phyloP scores from a whole-genome alignment of 2,113 vertebrate genomes.

The Oplegnathus fasciatus region DNA sequence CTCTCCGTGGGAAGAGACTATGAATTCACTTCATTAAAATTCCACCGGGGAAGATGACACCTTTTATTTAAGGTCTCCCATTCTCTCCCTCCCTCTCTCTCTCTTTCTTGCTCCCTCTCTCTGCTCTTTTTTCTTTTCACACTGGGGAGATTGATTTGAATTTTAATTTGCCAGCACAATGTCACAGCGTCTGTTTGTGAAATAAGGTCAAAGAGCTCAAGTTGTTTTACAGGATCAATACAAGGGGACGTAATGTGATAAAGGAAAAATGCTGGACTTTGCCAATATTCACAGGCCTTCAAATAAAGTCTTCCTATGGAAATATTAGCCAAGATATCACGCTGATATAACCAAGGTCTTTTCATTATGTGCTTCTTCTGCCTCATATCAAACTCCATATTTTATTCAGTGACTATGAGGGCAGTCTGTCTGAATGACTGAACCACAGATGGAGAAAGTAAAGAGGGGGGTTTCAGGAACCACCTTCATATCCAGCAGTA shows the following conservation, averaged over 20 bases:
- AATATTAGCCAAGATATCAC: conserved; percentile 37
- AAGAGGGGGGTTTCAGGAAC: background rate
- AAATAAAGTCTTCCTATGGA: conserved; percentile 2
- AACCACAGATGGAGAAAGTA: background rate
- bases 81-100: conserved; percentile 1
- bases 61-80: conserved; percentile 69
- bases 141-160: conserved; percentile 61
- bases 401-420: conserved; percentile 41
- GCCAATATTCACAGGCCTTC: background rate
- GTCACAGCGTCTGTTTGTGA: conserved; percentile 61
- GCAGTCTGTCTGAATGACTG: conserved; percentile 11
- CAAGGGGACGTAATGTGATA: conserved; percentile 45
- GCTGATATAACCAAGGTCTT: conserved; percentile 31
- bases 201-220: conserved; percentile 66
- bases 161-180: conserved; percentile 71
- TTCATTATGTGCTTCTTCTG: conserved; percentile 21
- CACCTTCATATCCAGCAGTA: background rate
- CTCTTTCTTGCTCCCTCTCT: conserved; percentile 10
- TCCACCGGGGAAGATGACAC: conserved; percentile 58
- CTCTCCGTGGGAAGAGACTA: conserved; percentile 39
- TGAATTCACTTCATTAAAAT: conserved; percentile 71
- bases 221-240: conserved; percentile 68
- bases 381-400: conserved; percentile 17
- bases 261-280: conserved; percentile 31
- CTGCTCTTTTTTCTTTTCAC: conserved; percentile 40